These are phyloP conservation scores for Macaria notata DNA, from an alignment of 2,888 invertebrate species.

Conservation along the genomic window DNA sequence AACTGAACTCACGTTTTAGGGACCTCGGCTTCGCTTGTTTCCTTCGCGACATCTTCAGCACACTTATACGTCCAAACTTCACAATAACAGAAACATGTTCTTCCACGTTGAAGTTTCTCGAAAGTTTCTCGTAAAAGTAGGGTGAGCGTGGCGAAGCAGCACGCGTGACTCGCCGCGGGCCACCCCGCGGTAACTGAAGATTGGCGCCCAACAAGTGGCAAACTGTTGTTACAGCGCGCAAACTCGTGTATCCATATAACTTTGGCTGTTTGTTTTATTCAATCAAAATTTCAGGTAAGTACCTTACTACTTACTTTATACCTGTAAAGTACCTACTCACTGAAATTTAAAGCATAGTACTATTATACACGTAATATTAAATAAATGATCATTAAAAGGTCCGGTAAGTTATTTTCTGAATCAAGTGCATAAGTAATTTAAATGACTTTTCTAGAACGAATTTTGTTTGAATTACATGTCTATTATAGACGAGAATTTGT, in stretches of 20 bases:
- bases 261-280: not conserved
- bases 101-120: constrained; percentile 12
- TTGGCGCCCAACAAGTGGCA: constrained; percentile 82
- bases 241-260: constrained; percentile 55
- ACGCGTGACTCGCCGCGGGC: constrained; percentile 60
- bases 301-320: too few relatives aligned
- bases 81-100: constrained; percentile 12
- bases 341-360: too few relatives aligned
- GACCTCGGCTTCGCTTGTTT: constrained; percentile 88
- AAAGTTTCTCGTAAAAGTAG: constrained; percentile 64
- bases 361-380: too few relatives aligned
- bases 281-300: not conserved
- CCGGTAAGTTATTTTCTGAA: too few relatives aligned
- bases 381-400: too few relatives aligned
- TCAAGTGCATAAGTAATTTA: too few relatives aligned
- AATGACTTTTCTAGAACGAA: too few relatives aligned
- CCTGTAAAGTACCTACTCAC: too few relatives aligned
- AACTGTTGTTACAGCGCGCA: constrained; percentile 74
- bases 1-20: constrained; percentile 83
- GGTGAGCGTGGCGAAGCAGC: constrained; percentile 29
- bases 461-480: too few relatives aligned
- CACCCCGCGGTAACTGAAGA: constrained; percentile 72
- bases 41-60: constrained; percentile 83
- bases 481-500: too few relatives aligned
- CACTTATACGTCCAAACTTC: constrained; percentile 11